Conservation (phyloP, 2,113 vertebrate genomes). For the Aegithalos caudatus region DNA sequence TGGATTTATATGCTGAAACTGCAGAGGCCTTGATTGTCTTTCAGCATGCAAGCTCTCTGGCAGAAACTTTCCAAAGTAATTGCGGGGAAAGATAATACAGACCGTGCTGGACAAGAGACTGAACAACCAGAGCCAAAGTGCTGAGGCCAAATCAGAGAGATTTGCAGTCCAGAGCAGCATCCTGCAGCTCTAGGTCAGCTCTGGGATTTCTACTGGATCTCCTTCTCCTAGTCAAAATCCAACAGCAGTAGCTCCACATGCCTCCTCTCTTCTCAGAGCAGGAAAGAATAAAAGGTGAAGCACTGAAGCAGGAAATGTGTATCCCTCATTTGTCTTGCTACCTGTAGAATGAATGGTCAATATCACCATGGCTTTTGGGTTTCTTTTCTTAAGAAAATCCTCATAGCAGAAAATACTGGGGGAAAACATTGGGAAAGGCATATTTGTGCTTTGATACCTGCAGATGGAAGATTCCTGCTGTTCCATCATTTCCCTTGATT, state of each 20-base stretch:
- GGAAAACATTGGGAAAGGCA: fast-evolving
- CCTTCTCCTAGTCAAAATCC: not conserved
- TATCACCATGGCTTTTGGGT: fast-evolving
- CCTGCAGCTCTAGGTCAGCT: not conserved
- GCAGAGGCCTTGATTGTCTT: not conserved
- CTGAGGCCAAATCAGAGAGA: not conserved
- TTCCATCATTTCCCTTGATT: not conserved
- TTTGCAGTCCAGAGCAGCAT: not conserved
- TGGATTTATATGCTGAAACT: not conserved
- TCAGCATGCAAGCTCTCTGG: fast-evolving
- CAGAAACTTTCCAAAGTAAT: not conserved
- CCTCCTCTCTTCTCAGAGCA: not conserved
- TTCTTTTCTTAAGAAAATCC: not conserved
- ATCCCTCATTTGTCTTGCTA: not conserved
- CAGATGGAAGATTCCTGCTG: not conserved
- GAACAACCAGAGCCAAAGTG: not conserved
- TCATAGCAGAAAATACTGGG: not conserved
- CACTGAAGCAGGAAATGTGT: not conserved
- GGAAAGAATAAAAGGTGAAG: not conserved
- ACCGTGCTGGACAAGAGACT: not conserved
- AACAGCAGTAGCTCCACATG: not conserved
- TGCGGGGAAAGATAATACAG: not conserved
- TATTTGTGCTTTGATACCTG: not conserved
- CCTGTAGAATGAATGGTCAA: not conserved
- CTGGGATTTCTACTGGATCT: not conserved